A percentile compares a stretch with the other conserved stretches of the same genome.
phyloP scores from a whole-genome alignment of 2,113 vertebrate species.

The Dipodomys merriami region DNA sequence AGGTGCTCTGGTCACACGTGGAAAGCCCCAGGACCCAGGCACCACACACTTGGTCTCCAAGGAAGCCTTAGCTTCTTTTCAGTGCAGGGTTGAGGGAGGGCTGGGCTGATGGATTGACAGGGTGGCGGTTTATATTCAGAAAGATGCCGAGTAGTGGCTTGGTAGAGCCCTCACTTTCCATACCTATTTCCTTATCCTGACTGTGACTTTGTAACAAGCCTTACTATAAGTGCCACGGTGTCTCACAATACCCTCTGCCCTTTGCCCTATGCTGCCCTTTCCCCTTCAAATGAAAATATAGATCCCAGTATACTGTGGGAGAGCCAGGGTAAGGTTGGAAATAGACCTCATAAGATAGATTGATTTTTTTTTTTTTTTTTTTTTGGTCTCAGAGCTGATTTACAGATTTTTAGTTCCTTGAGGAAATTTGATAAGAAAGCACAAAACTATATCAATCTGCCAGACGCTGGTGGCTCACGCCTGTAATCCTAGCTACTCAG shows the following conservation, averaged over 20 bases:
- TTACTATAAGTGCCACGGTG: neutral
- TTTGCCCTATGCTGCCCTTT: neutral
- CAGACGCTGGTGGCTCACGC: no score
- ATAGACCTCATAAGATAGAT: neutral
- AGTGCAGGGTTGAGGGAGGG: neutral
- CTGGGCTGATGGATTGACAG: neutral
- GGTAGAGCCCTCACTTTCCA: neutral
- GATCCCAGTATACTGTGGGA: neutral
- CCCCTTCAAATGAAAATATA: neutral
- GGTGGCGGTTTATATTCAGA: neutral
- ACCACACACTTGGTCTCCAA: fast-evolving
- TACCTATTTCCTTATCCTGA: neutral
- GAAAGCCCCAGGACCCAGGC: neutral
- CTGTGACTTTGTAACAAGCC: neutral
- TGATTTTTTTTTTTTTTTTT: neutral
- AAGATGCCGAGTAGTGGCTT: neutral
- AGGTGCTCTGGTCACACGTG: neutral
- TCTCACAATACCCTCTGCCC: neutral
- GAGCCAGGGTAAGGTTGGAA: neutral
- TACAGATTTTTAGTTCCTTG: conserved; percentile 51
- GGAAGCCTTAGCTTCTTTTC: neutral
- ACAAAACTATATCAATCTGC: neutral
- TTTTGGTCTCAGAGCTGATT: neutral
- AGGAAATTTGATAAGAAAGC: conserved; percentile 9
- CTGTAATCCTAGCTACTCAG: no score